Percentiles rank a stretch among this genome's conserved stretches.
Conservation (phyloP, 2,113 vertebrate species). For the Cynopterus brachyotis region DNA sequence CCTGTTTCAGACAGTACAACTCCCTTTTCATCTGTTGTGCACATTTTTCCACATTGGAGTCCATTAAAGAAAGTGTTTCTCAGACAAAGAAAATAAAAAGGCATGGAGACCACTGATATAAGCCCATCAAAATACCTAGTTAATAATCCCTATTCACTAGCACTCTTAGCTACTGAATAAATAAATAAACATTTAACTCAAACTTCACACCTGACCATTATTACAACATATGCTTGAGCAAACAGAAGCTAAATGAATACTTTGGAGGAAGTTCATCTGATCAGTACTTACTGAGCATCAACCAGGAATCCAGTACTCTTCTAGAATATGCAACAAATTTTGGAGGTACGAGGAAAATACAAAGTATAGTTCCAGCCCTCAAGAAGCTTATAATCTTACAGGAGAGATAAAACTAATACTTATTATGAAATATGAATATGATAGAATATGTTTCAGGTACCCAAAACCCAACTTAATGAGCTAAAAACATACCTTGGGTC, state of each 20-base stretch:
- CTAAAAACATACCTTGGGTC: not conserved
- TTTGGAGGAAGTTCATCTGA: not conserved
- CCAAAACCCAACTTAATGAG: not conserved
- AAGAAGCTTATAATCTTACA: not conserved
- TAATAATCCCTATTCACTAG: not conserved
- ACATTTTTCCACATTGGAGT: not conserved
- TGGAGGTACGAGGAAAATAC: not conserved
- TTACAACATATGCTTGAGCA: not conserved
- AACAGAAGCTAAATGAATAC: not conserved
- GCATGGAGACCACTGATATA: not conserved
- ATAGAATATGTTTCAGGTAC: not conserved
- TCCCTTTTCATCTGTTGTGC: not conserved
- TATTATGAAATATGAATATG: not conserved
- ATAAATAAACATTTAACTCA: not conserved
- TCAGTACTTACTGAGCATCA: not conserved
- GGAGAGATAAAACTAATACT: not conserved
- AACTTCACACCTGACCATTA: not conserved
- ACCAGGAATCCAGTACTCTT: not conserved
- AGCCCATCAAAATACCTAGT: not conserved
- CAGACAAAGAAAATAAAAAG: not conserved
- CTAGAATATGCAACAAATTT: not conserved
- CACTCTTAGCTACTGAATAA: not conserved
- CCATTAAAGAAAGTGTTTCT: not conserved
- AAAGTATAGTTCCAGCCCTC: not conserved
- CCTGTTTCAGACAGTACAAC: not conserved